A percentile compares a stretch with the other conserved stretches of the same genome.
Evolutionary conservation across 2,888 invertebrate species (phyloP).

Genomic region (Galerucella calmariensis): DNA sequence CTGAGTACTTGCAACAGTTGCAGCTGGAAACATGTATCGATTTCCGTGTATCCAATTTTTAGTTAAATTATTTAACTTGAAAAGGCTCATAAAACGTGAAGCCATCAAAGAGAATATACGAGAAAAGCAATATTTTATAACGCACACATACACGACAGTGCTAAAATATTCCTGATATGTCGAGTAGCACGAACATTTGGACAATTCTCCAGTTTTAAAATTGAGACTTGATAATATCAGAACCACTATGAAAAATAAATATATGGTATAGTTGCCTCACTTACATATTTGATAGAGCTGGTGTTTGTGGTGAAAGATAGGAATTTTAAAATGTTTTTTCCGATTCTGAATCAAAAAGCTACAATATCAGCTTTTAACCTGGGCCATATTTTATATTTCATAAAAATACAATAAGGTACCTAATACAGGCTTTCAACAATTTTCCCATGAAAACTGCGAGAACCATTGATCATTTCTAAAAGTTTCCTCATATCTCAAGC

Average conservation of each 20-base stretch:
- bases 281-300: not conserved
- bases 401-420: no score
- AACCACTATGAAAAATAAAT: not conserved
- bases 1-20: no score
- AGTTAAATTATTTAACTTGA: slow-evolving; percentile 45
- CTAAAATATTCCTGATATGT: slow-evolving; percentile 28
- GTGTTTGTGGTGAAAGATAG: not conserved
- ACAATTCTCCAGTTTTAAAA: not conserved
- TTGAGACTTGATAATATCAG: not conserved
- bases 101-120: slow-evolving; percentile 32
- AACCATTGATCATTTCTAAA: no score
- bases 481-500: no score
- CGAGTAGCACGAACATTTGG: not conserved
- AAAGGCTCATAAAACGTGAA: slow-evolving; percentile 33
- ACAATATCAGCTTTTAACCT: no score
- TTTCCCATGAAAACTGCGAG: no score
- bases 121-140: slow-evolving; percentile 37
- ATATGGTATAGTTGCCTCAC: not conserved
- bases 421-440: no score
- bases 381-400: no score
- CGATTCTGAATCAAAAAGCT: no score
- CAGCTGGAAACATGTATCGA: no score
- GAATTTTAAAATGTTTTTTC: no score
- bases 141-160: slow-evolving; percentile 33
- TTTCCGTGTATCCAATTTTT: slow-evolving; percentile 39